A percentile compares a stretch with the other conserved stretches of the same genome.
phyloP scores from a whole-genome alignment of 2,888 invertebrate species.

The Lochmaea crataegi region DNA sequence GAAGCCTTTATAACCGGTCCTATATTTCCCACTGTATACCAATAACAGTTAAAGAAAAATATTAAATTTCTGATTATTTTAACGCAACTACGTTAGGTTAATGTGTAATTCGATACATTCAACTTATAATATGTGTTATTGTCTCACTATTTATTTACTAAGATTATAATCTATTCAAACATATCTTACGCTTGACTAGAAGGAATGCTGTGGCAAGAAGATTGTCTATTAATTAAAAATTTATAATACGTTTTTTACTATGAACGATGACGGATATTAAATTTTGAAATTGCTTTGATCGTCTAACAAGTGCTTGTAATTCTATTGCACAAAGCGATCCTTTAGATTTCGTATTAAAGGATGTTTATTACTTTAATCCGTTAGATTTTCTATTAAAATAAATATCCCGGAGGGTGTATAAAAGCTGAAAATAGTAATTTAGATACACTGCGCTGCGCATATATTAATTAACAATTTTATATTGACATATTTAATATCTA shows the following conservation, averaged over 20 bases:
- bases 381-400: constrained; percentile 2
- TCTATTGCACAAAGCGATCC: background rate
- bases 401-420: constrained; percentile 1
- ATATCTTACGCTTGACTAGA: background rate
- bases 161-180: constrained; percentile 2
- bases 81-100: background rate
- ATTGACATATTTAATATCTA: too few species aligned
- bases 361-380: background rate
- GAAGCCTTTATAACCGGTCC: background rate
- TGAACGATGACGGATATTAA: background rate
- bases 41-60: background rate
- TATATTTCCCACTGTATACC: background rate
- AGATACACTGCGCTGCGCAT: background rate
- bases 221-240: constrained; percentile 8
- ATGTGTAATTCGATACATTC: background rate
- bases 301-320: constrained; percentile 13
- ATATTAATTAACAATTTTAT: background rate
- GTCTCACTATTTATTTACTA: background rate
- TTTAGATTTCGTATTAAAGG: background rate
- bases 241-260: background rate
- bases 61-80: background rate
- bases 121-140: background rate
- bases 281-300: constrained; percentile 14
- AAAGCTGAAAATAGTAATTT: background rate
- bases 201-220: background rate